Conservation (phyloP, 2,797 vertebrate species). For the Callimico goeldii region DNA sequence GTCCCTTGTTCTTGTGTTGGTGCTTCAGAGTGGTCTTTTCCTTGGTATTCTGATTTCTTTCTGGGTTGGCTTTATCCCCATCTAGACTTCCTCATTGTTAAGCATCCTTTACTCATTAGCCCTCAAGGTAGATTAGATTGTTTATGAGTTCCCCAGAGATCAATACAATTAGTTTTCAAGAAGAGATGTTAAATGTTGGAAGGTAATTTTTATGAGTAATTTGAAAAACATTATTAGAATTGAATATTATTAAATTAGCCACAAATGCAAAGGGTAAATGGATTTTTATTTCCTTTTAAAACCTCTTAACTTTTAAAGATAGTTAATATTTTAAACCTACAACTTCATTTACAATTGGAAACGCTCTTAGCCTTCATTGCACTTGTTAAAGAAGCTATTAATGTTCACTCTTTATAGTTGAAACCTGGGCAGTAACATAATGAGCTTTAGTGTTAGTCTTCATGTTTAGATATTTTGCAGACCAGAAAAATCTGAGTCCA, state of each 20-base stretch:
- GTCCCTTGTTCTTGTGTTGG: background rate
- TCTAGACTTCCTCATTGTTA: background rate
- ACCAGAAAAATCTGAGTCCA: background rate
- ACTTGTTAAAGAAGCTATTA: background rate
- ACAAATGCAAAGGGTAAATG: background rate
- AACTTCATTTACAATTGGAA: background rate
- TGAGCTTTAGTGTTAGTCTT: background rate
- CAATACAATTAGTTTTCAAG: slow-evolving; percentile 40
- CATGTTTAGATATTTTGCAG: background rate
- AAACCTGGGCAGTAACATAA: slow-evolving; percentile 7
- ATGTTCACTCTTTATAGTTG: background rate
- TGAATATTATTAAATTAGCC: slow-evolving; percentile 26
- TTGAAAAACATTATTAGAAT: background rate
- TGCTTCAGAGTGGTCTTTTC: background rate
- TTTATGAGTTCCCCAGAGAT: background rate
- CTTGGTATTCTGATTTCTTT: slow-evolving; percentile 21
- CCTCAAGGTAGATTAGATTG: background rate
- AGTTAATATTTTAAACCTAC: slow-evolving; percentile 1
- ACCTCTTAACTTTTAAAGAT: background rate
- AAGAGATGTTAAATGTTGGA: background rate
- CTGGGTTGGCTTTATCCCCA: background rate
- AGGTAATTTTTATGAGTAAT: background rate
- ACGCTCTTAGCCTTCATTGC: background rate
- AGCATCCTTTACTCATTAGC: background rate
- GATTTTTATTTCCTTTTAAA: background rate